These are phyloP conservation scores for Oithona nana DNA, from an alignment of 2,888 invertebrate species.

Conservation along the genomic window DNA sequence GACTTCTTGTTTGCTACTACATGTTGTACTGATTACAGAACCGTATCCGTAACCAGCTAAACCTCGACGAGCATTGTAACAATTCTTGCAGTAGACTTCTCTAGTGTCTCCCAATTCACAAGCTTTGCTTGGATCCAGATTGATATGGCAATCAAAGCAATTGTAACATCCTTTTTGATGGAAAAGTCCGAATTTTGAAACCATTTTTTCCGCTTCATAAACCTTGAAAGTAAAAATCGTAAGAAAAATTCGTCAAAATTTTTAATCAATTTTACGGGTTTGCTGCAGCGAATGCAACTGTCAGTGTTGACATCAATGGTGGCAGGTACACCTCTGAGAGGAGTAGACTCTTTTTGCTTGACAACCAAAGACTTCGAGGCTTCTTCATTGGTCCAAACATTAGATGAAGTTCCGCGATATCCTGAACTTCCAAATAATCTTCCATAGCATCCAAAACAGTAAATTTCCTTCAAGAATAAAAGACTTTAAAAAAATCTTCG, in stretches of 20 bases:
- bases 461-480: conserved; percentile 40
- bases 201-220: neutral
- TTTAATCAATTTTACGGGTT: neutral
- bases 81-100: neutral
- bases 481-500: neutral
- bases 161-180: neutral
- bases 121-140: neutral
- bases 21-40: neutral
- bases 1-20: neutral
- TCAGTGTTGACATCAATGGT: neutral
- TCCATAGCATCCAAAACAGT: conserved; percentile 76
- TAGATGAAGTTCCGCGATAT: conserved; percentile 28
- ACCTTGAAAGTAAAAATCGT: neutral
- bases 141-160: neutral
- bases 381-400: neutral
- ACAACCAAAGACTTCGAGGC: too few species aligned
- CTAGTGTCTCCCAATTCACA: neutral
- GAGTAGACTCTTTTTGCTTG: too few species aligned
- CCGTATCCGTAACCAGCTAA: neutral
- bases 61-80: neutral
- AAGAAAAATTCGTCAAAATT: neutral
- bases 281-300: neutral
- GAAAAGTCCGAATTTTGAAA: neutral
- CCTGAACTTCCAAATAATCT: conserved; percentile 70
- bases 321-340: too few species aligned